Evolutionary conservation across 2,113 vertebrate species (phyloP), one percentile per base, ranked within the genome.

Genomic region (Heterochromis multidens): DNA sequence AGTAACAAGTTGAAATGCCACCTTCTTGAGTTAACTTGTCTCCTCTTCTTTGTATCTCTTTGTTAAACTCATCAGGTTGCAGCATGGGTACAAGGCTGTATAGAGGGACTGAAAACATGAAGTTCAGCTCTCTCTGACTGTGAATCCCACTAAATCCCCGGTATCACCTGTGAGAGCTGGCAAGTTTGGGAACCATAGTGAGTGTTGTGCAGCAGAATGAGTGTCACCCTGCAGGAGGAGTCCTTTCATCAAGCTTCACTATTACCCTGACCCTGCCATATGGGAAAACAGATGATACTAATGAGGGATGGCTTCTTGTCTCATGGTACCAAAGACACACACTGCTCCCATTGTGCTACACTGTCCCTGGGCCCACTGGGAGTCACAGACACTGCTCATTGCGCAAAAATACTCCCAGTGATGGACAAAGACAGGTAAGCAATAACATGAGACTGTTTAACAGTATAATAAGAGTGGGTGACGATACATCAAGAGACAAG

Each of bases 221-320:
- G 93, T 93, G 93, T 93, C 95, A 89, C 87, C 89, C 90, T 89
- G 89, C 82, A 77, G 88, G 91, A 93, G 79, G 83, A 82, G 87
- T 91, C 91, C 90, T 95, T 95, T 95, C 95, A 95, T 95, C 94
- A 94, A 85, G 90, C 84, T 87, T 91, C 92, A 91, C 87, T 88
- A 92, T 87, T 87, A 94, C 89, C 87, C 88, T 93, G 92, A 95
- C 91, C 93, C 91, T 82, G 92, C 93, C 95, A 95, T 95, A 94
- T 96, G 95, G 93, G 94, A 88, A 92, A 95, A 94, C 94, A 96
- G 95, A 94, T 94, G 95, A 95, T 88, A 86, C 94, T 96, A 96
- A 96, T 96, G 95, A 96, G 94, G 95, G 91, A 91, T 87, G 89
- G 94, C 93, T 94, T 93, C 92, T 84, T 87, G 88, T 94, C 93